Percentiles rank a stretch among this genome's conserved stretches.
Evolutionary conservation across 2,797 vertebrate species (phyloP).

Genomic region (Spinibarbus caldwelli): DNA sequence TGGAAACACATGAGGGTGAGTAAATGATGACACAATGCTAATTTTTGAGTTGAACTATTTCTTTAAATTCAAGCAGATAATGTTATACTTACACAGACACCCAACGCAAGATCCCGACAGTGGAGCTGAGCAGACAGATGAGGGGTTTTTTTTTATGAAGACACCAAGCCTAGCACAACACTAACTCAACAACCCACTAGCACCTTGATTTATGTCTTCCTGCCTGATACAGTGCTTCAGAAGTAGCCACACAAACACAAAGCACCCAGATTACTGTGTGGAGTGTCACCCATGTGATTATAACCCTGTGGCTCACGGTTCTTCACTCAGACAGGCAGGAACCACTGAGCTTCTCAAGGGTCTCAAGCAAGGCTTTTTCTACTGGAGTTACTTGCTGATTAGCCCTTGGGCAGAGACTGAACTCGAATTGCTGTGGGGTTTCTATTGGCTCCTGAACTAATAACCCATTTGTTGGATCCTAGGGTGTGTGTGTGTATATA

Average conservation of each 20-base stretch:
- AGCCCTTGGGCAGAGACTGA: slow-evolving; percentile 26
- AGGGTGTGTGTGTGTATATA: background rate
- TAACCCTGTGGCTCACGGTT: background rate
- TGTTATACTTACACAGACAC: background rate
- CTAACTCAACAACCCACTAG: background rate
- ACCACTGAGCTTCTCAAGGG: background rate
- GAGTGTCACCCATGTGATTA: slow-evolving; percentile 4
- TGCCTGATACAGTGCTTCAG: background rate
- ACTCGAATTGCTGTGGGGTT: slow-evolving; percentile 15
- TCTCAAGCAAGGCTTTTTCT: slow-evolving; percentile 4
- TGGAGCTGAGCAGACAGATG: slow-evolving; percentile 12
- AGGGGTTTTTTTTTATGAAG: background rate
- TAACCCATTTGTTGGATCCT: slow-evolving; percentile 20
- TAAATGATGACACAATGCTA: background rate
- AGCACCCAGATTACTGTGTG: background rate
- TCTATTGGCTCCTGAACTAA: slow-evolving; percentile 42
- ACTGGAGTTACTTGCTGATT: slow-evolving; percentile 7
- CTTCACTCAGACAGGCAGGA: slow-evolving; percentile 10
- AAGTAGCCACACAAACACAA: slow-evolving; percentile 11
- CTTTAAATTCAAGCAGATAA: background rate
- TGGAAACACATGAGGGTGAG: background rate
- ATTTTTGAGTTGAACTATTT: background rate
- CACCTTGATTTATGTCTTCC: slow-evolving; percentile 35
- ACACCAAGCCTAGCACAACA: background rate
- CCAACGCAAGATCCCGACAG: background rate